A percentile compares a stretch with the other conserved stretches of the same genome.
These are phyloP conservation scores for Drosophila nikananu DNA, from an alignment of 1,140 invertebrate genomes.

Conservation along the genomic window DNA sequence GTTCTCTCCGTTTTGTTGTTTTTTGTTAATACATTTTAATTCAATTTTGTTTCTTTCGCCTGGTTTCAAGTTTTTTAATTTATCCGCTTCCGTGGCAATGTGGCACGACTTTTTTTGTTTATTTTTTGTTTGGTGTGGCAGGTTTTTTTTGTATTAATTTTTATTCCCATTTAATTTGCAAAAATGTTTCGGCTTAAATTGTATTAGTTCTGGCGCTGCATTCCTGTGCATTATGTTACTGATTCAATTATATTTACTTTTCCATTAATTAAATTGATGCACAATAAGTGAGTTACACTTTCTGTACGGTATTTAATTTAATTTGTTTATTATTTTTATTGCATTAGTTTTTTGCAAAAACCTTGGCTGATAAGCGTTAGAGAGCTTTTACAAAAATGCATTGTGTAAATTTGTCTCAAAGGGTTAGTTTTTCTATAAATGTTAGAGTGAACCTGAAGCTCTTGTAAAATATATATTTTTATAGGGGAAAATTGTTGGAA, in stretches of 20 bases:
- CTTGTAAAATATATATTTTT: not conserved
- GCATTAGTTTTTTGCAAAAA: slow-evolving; percentile 4
- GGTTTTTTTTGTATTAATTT: slow-evolving; percentile 2
- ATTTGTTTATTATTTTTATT: not conserved
- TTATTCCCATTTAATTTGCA: slow-evolving; percentile 33
- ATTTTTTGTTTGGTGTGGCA: not conserved
- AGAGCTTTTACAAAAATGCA: slow-evolving; percentile 27
- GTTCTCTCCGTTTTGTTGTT: slow-evolving; percentile 26
- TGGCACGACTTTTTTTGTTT: slow-evolving; percentile 15
- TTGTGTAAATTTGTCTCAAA: slow-evolving; percentile 38
- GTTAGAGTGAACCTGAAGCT: slow-evolving; percentile 22
- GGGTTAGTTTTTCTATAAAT: slow-evolving; percentile 2
- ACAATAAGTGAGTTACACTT: not conserved
- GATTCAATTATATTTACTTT: slow-evolving; percentile 42
- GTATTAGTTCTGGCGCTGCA: slow-evolving; percentile 15
- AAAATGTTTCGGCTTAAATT: slow-evolving; percentile 33
- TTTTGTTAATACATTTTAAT: slow-evolving; percentile 56
- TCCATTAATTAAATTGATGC: slow-evolving; percentile 26
- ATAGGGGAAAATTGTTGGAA: not conserved
- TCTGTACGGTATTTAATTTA: not conserved
- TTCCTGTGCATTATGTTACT: slow-evolving; percentile 10
- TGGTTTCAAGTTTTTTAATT: slow-evolving; percentile 39
- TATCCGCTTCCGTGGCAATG: slow-evolving; percentile 56
- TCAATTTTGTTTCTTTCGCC: slow-evolving; percentile 48
- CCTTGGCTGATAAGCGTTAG: slow-evolving; percentile 24